Percentiles rank a stretch among this genome's conserved stretches.
Conservation (phyloP, 1,140 invertebrate genomes). For the Orchestia grillus region DNA sequence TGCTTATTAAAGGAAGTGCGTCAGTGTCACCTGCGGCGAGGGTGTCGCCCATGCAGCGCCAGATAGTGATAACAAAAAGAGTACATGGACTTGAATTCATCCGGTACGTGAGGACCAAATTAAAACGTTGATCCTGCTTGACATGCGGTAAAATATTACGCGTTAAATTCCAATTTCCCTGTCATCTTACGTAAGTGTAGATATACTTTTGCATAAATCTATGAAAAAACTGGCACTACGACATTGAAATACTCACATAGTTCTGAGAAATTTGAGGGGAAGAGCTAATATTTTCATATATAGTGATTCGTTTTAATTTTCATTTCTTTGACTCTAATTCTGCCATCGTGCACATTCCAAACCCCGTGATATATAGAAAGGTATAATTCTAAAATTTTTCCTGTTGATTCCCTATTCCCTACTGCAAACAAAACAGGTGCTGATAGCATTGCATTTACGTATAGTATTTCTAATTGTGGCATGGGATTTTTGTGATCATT, state of each 20-base stretch:
- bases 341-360: neutral
- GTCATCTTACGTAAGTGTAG: neutral
- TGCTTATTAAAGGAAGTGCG: neutral
- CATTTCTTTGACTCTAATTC: neutral
- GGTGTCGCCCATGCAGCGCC: neutral
- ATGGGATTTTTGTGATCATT: neutral
- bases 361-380: neutral
- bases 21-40: neutral
- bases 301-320: neutral
- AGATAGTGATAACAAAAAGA: neutral
- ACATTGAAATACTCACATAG: neutral
- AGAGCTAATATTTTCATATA: neutral
- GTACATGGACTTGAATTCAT: neutral
- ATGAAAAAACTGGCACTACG: neutral
- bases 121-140: neutral
- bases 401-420: neutral
- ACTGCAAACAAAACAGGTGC: neutral
- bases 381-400: neutral
- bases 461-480: neutral
- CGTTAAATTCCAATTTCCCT: neutral
- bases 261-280: neutral
- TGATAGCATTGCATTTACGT: neutral
- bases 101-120: neutral
- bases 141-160: neutral
- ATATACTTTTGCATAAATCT: too few relatives aligned